Base-by-base conservation (phyloP, 2,797 vertebrate genomes). In the Salarias fasciatus region DNA sequence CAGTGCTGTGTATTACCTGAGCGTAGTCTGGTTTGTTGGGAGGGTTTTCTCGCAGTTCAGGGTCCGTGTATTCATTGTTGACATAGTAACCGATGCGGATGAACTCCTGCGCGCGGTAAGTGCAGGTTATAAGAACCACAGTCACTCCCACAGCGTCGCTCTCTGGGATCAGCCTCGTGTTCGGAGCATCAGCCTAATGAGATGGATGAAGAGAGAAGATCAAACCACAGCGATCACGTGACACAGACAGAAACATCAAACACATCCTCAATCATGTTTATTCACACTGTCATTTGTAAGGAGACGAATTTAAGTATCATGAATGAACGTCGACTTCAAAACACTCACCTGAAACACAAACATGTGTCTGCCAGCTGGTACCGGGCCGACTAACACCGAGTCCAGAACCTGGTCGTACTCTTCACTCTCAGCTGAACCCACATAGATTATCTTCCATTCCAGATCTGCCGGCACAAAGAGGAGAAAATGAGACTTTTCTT, bases 371-470 rank as follows among this genome's bases (percentile, higher is more conserved):
- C 95, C 95, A 14, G 95, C 95, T 1, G 95, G 95, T n/a, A 97
- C 94, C 0, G 95, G 95, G 13, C 95, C 95, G 0, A 97, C 95
- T 28, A 97, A 86, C 46, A 96, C 95, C 0, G 95, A 96, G 81
- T 96, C 95, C 62, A 96, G 85, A 58, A 94, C 92, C 77, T 97
- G 95, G 80, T 96, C 95, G 5, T 94, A 94, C 72, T 95, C 94
- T 63, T 96, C 95, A 15, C 95, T 97, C 80, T 96, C 95, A 8
- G 95, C 95, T 18, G 95, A 97, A 33, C 95, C 95, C n/a, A 97
- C 95, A 1, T 96, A 97, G 67, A 96, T 96, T 66, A 97, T 95
- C 75, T 96, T 97, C 95, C 95, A 97, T 49, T 97, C 95, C 8
- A 97, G 83, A 82, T 97, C 95, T 96, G 85, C 43, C 33, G 35